Conservation (phyloP, 2,888 invertebrate species). For the Sepioteuthis lessoniana region DNA sequence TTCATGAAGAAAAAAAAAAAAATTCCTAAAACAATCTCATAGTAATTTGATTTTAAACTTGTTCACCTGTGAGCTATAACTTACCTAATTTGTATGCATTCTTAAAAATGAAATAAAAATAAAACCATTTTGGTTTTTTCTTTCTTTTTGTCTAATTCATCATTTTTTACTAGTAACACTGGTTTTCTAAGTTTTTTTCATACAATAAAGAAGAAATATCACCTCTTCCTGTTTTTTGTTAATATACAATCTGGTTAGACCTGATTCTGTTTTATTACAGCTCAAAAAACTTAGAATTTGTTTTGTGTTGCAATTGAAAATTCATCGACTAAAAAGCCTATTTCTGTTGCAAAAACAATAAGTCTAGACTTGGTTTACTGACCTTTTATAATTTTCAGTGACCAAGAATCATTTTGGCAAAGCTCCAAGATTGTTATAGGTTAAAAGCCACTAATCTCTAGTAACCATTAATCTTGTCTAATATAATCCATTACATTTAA, state of each 20-base stretch:
- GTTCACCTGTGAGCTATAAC: too few species aligned
- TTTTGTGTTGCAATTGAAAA: background rate
- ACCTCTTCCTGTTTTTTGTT: conserved; percentile 8
- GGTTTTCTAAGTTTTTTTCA: background rate
- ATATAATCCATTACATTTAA: background rate
- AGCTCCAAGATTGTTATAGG: background rate
- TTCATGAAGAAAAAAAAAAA: too few species aligned
- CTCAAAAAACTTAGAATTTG: too few species aligned
- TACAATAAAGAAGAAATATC: background rate
- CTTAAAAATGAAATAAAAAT: too few species aligned
- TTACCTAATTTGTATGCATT: too few species aligned
- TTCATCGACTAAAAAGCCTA: background rate
- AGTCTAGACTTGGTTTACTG: background rate
- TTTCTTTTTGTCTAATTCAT: background rate
- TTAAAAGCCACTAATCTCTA: background rate
- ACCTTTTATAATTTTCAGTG: background rate
- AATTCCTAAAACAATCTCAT: too few species aligned
- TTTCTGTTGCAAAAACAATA: background rate
- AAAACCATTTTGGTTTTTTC: too few species aligned
- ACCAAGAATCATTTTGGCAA: background rate
- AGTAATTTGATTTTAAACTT: too few species aligned
- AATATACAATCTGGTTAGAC: conserved; percentile 6
- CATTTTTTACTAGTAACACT: conserved; percentile 4
- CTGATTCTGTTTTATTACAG: background rate
- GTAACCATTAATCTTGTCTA: background rate